Percentiles rank a stretch among this genome's conserved stretches.
These are phyloP conservation scores for Remorina albescens DNA, from an alignment of 2,797 vertebrate genomes.

Conservation along the genomic window DNA sequence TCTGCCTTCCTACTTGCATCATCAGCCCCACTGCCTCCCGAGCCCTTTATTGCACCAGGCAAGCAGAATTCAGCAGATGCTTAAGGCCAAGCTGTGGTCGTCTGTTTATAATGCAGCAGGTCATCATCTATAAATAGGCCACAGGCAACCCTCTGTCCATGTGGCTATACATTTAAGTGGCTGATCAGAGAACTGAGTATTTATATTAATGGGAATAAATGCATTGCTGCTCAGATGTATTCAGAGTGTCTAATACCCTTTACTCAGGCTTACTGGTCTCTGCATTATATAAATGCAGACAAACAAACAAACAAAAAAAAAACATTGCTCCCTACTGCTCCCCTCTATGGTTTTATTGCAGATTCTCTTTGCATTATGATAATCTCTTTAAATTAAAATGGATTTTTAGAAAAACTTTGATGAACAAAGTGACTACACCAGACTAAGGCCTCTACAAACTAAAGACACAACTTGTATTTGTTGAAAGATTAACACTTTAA, in stretches of 20 bases:
- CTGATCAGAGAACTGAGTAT: slow-evolving; percentile 30
- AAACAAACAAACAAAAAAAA: background rate
- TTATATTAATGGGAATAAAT: slow-evolving; percentile 33
- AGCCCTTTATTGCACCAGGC: slow-evolving; percentile 47
- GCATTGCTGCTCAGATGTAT: slow-evolving; percentile 2
- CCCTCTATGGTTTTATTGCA: background rate
- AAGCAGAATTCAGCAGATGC: slow-evolving; percentile 57
- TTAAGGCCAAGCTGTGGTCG: slow-evolving; percentile 25
- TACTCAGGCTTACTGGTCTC: slow-evolving; percentile 8
- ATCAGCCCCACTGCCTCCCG: slow-evolving; percentile 43
- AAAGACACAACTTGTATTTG: background rate
- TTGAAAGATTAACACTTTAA: background rate
- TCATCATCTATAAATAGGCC: slow-evolving; percentile 65
- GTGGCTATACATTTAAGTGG: slow-evolving; percentile 22
- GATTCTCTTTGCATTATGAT: slow-evolving; percentile 5
- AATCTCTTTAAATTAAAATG: slow-evolving; percentile 21
- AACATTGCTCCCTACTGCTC: background rate
- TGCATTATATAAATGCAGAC: slow-evolving; percentile 26
- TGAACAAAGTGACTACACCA: background rate
- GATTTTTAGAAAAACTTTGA: background rate
- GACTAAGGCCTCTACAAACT: background rate
- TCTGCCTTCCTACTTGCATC: slow-evolving; percentile 39
- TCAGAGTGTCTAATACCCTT: background rate
- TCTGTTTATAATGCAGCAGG: slow-evolving; percentile 53
- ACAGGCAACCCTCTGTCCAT: slow-evolving; percentile 35